Conservation (phyloP, 2,888 invertebrate genomes). For the Drosophila anomalata region DNA sequence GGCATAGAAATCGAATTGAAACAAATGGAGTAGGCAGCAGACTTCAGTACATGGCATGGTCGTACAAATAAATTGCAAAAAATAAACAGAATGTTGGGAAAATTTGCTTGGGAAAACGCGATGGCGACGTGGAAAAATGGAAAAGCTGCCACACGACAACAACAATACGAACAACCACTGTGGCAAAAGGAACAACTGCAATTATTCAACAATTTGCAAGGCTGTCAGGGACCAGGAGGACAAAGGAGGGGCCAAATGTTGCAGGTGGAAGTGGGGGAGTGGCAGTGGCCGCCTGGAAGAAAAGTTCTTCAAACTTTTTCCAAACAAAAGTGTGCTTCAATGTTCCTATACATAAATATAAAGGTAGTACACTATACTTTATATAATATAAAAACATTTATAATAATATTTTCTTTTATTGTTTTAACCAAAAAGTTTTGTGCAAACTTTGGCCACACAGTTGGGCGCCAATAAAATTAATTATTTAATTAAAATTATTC, state of each 20-base stretch:
- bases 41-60: too few species aligned
- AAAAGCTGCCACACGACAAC: conserved; percentile 42
- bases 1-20: conserved; percentile 24
- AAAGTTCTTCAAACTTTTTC: conserved; percentile 68
- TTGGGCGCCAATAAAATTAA: conserved; percentile 14
- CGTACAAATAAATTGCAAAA: conserved; percentile 5
- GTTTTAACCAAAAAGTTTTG: conserved; percentile 16
- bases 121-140: conserved; percentile 40
- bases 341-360: conserved; percentile 11
- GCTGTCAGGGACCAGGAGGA: conserved; percentile 13
- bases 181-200: conserved; percentile 58
- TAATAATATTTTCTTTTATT: conserved; percentile 29
- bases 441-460: conserved; percentile 17
- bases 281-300: conserved; percentile 31
- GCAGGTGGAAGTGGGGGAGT: conserved; percentile 8
- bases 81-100: conserved; percentile 13
- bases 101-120: conserved; percentile 47
- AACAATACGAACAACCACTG: conserved; percentile 29
- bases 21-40: conserved; percentile 16
- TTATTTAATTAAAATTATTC: too few species aligned
- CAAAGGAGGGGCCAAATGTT: not conserved
- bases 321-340: conserved; percentile 34
- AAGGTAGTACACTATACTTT: conserved; percentile 24
- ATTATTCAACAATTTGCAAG: conserved; percentile 75
- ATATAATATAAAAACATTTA: conserved; percentile 8